Base-by-base conservation (phyloP, 1,140 invertebrate genomes). In the Drosophila rufa region DNA sequence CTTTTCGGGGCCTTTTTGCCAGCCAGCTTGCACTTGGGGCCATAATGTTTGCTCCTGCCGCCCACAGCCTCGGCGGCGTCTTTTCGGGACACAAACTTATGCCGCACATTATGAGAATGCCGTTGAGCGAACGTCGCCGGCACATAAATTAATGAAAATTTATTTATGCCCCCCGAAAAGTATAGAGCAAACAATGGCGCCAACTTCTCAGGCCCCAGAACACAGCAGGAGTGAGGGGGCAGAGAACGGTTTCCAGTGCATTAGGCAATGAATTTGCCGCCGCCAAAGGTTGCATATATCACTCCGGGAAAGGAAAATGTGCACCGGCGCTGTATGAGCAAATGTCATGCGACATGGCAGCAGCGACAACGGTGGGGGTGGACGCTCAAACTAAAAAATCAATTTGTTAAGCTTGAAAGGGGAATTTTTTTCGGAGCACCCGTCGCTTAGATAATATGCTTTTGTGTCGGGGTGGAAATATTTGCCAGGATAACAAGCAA, bases 121-220 rank as follows among this genome's bases (percentile, higher is more conserved):
- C 75, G 76, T 50, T 70, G 64, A 56, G 71, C 75, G 58, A 53
- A 50, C 64, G 57, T 78, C 48, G 70, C 70, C 46, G 55, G 56
- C 73, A 66, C 81, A 89, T 89, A 89, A 89, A 89, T 89, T 89
- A 89, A 89, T 89, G 84, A 89, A 70, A 84, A 89, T 89, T 89
- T 87, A 87, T 87, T 89, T 89, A 89, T 89, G 69, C 75, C 71
- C 27, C 67, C 56, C 73, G 60, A 70, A 80, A 89, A 80, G 82
- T 80, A 61, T 83, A 78, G 68, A 66, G 51, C 60, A 74, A 77
- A 76, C 75, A 82, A 68, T 33, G 64, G 36, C 22, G 53, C n/a
- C 51, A 62, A 57, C 42, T 42, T 60, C 12, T 42, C 15, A n/a
- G 30, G 55, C 1, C 46, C 17, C 46, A 45, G 43, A 33, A 14